Base-by-base conservation (phyloP, 2,797 vertebrate species). In the Silurus lanzhouensis region DNA sequence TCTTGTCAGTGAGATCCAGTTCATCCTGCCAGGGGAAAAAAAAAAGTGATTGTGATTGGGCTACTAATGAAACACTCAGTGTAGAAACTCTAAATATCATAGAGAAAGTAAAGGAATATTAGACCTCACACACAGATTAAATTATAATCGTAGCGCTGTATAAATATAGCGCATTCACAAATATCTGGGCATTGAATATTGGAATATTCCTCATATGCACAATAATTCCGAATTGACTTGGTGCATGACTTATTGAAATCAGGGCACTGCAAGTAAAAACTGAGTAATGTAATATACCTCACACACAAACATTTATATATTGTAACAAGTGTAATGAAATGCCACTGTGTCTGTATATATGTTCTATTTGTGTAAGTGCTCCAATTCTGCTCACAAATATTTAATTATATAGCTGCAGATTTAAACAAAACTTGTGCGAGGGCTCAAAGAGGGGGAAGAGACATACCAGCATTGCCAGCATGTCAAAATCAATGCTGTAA, bases 1-100 rank as follows among this genome's bases (percentile, higher is more conserved):
- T 99, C 93, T 98, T 98, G 91, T 99, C 97, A 0, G 97, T 98
- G 92, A 99, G 96, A 92, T 99, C 97, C 95, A 99, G 91, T 90
- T 99, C 97, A 95, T 99, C 98, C 98, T 99, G 91, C 44, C 92
- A 90, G 88, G 71, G 90, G 48, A 10, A 52, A 52, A 66, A 91
- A 91, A 63, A 63, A 87, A 7, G 7, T 4, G 31, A 72, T 20
- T 83, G 20, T 25, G 25, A 67, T n/a, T 48, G 78, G 86, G 63
- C 15, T 57, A 67, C 38, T 22, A 64, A 80, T 81, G 12, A 61
- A 79, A 55, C 20, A 17, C 46, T 66, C 25, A 22, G 31, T 57
- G 48, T 46, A 20, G 68, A 44, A 81, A 85, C 15, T 55, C 46
- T 67, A n/a, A 27, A 60, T 15, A 80, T 27, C 61, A 31, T 15